These are phyloP conservation scores for Drosophila borborema DNA, from an alignment of 2,888 invertebrate genomes.

Conservation along the genomic window DNA sequence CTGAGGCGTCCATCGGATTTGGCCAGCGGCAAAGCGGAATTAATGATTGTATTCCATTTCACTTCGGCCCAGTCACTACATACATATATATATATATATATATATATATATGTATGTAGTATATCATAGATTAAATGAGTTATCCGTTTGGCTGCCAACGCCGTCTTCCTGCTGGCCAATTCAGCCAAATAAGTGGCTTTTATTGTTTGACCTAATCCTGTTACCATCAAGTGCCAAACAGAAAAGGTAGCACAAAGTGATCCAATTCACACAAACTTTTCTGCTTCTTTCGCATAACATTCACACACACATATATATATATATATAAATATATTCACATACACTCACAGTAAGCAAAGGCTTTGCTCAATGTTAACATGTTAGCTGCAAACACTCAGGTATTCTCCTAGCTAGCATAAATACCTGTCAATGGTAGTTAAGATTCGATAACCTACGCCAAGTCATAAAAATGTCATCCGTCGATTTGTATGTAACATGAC, in stretches of 20 bases:
- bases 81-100: conserved; percentile 10
- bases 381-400: background rate
- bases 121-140: conserved; percentile 60
- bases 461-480: background rate
- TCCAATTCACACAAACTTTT: background rate
- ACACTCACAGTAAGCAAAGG: background rate
- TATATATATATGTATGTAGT: conserved; percentile 1
- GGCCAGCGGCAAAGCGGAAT: conserved; percentile 65
- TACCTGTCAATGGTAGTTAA: background rate
- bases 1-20: conserved; percentile 28
- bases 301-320: background rate
- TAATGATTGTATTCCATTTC: conserved; percentile 77
- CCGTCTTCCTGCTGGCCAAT: conserved; percentile 9
- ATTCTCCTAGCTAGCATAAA: background rate
- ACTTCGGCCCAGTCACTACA: conserved; percentile 27
- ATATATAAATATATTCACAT: background rate
- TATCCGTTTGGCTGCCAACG: conserved; percentile 36
- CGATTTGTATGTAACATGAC: background rate
- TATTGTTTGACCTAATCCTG: conserved; percentile 6
- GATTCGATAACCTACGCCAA: background rate
- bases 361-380: background rate
- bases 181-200: conserved; percentile 30
- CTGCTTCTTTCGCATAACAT: background rate
- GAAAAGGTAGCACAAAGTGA: background rate
- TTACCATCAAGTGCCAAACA: conserved; percentile 1